Evolutionary conservation across 2,888 invertebrate genomes (phyloP), one percentile per base, ranked within the genome.

Genomic region (Tenthredo notha): DNA sequence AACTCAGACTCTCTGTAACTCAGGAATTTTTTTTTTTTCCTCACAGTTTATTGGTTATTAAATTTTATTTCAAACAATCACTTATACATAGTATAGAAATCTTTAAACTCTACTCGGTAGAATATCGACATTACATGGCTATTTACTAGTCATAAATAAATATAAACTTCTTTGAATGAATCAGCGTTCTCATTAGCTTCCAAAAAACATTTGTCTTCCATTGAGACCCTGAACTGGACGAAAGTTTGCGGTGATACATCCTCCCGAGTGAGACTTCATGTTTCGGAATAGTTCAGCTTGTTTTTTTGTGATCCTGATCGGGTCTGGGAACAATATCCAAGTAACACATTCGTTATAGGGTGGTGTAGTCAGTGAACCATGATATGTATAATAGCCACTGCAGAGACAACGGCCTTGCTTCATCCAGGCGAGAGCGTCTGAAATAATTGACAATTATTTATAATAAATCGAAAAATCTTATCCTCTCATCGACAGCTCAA

Each of bases 291-390:
- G 82, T 4, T 83, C 82, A 87, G 90, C 92, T 86, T 92, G 92
- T 54, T 84, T 85, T 10, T 87, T 70, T 2, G 92, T 90, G 83
- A 92, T 90, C 87, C 84, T 89, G 77, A 91, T 88, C 6, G 90
- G 85, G 2, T 86, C 85, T 0, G 91, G 88, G 10, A 90, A 43
- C 10, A 92, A 85, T 25, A 92, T 91, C 92, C 92, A 92, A 78
- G 87, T 89, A 1, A 89, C 91, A 58, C 92, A 92, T 85, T 92
- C 91, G 25, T 83, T 43, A 80, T 88, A 92, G 0, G 92, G 92
- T 4, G 85, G 75, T 43, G 86, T 87, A 0, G 92, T 92, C 0
- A 92, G 85, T 5, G 92, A 92, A 1, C 92, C 92, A 29, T 84
- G 75, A 84, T 92, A 92, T 33, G 88, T 89, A 74, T 90, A 92